phyloP scores from a whole-genome alignment of 37 sponge, comb jelly and placozoan genomes.

The Chondrosia reniformis region DNA sequence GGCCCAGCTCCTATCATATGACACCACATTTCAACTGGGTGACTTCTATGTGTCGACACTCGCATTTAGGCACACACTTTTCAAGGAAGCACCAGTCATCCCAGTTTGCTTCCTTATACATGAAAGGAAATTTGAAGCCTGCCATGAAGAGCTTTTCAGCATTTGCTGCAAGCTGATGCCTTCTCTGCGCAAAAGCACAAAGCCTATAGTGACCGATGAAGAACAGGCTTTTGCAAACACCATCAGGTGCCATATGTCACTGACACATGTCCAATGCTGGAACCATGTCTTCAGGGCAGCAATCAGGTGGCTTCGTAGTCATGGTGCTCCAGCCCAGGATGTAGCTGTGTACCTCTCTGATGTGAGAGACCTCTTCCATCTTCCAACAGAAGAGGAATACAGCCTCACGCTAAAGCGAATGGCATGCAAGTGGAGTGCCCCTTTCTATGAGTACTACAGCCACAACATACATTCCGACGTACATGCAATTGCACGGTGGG shows the following conservation, averaged over 20 bases:
- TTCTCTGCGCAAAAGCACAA: slow-evolving; percentile 17
- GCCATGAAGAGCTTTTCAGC: slow-evolving; percentile 36
- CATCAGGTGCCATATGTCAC: neutral
- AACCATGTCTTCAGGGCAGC: slow-evolving; percentile 38
- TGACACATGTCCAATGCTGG: slow-evolving; percentile 40
- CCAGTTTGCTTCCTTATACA: slow-evolving; percentile 49
- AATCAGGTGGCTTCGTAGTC: slow-evolving; percentile 9
- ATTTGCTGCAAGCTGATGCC: slow-evolving; percentile 20
- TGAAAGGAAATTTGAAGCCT: slow-evolving; percentile 37
- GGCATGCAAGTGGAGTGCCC: slow-evolving; percentile 27
- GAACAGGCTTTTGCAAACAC: slow-evolving; percentile 24
- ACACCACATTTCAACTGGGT: slow-evolving; percentile 27
- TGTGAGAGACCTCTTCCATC: slow-evolving; percentile 29
- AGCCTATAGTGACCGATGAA: slow-evolving; percentile 45
- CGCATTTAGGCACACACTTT: slow-evolving; percentile 18
- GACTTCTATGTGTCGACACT: slow-evolving; percentile 26
- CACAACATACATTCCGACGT: slow-evolving; percentile 31
- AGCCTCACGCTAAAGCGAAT: slow-evolving; percentile 6
- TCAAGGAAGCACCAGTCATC: slow-evolving; percentile 32
- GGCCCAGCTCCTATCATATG: slow-evolving; percentile 22
- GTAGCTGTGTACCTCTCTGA: slow-evolving; percentile 25
- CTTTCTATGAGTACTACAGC: slow-evolving; percentile 31
- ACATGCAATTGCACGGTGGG: slow-evolving; percentile 34
- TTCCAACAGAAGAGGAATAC: slow-evolving; percentile 20
- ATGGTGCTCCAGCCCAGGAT: slow-evolving; percentile 23